Evolutionary conservation across 2,113 vertebrate genomes (phyloP).

Genomic region (Nycticorax nycticorax): DNA sequence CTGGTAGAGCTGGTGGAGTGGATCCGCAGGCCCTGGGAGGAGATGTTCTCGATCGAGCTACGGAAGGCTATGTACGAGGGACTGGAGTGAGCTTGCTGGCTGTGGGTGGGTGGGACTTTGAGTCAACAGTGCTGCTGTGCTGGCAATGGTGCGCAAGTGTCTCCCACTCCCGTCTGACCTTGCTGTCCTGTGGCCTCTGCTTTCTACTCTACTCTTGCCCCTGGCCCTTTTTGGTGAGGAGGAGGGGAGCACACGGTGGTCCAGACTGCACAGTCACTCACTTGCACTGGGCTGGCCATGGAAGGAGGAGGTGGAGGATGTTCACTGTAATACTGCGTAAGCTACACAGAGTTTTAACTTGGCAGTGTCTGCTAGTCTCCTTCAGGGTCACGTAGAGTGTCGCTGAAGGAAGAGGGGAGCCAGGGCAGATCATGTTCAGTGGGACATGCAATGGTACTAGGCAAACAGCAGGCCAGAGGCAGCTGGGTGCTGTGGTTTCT

Average conservation of each 20-base stretch:
- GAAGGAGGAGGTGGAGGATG: neutral
- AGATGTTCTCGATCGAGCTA: constrained; percentile 53
- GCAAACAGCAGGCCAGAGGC: neutral
- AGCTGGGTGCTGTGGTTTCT: neutral
- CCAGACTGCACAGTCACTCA: neutral
- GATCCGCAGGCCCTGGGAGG: constrained; percentile 56
- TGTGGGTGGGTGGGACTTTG: neutral
- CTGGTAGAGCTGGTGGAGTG: constrained; percentile 55
- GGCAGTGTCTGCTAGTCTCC: neutral
- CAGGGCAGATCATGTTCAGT: neutral
- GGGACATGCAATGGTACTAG: neutral
- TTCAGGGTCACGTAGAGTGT: neutral
- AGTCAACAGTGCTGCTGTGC: neutral
- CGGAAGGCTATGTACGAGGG: neutral
- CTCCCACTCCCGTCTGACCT: neutral
- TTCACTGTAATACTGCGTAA: neutral
- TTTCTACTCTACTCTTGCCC: neutral
- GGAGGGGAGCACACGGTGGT: neutral
- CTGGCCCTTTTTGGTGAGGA: neutral
- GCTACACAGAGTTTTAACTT: neutral
- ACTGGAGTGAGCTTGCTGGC: constrained; percentile 19
- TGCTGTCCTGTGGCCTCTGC: constrained; percentile 24
- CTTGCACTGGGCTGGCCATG: neutral
- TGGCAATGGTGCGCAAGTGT: neutral
- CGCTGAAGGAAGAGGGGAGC: neutral